phyloP scores from a whole-genome alignment of 2,888 invertebrate species.

The Bedellia somnulentella region DNA sequence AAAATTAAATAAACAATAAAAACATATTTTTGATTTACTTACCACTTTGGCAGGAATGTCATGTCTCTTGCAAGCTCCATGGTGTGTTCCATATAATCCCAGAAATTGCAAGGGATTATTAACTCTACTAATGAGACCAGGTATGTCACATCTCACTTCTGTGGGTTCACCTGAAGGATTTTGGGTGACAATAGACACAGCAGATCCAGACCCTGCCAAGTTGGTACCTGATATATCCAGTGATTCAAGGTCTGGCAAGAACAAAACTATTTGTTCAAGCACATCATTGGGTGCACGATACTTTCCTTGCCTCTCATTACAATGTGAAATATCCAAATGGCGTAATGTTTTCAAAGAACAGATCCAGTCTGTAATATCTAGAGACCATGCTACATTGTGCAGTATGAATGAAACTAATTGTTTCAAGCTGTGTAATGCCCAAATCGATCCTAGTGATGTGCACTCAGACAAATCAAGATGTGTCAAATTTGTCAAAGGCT shows the following conservation, averaged over 20 bases:
- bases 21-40: slow-evolving; percentile 18
- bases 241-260: slow-evolving; percentile 74
- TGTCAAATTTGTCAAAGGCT: slow-evolving; percentile 62
- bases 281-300: slow-evolving; percentile 75
- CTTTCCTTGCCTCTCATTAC: slow-evolving; percentile 68
- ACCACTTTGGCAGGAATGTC: slow-evolving; percentile 90
- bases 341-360: slow-evolving; percentile 58
- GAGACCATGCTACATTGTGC: slow-evolving; percentile 75
- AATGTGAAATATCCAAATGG: slow-evolving; percentile 85
- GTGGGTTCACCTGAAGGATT: slow-evolving; percentile 17
- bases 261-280: slow-evolving; percentile 70
- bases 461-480: slow-evolving; percentile 75
- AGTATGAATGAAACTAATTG: slow-evolving; percentile 75
- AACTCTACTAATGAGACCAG: slow-evolving; percentile 79
- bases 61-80: slow-evolving; percentile 87
- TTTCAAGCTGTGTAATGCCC: slow-evolving; percentile 66
- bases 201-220: slow-evolving; percentile 82
- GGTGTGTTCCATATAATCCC: slow-evolving; percentile 86
- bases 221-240: slow-evolving; percentile 97
- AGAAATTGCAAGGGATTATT: slow-evolving; percentile 82
- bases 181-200: slow-evolving; percentile 25
- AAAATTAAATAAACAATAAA: no score
- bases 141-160: slow-evolving; percentile 71
- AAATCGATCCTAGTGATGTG: slow-evolving; percentile 63
- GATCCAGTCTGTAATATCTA: slow-evolving; percentile 65